Conservation (phyloP, 1,140 invertebrate genomes). For the Ooceraea biroi region DNA sequence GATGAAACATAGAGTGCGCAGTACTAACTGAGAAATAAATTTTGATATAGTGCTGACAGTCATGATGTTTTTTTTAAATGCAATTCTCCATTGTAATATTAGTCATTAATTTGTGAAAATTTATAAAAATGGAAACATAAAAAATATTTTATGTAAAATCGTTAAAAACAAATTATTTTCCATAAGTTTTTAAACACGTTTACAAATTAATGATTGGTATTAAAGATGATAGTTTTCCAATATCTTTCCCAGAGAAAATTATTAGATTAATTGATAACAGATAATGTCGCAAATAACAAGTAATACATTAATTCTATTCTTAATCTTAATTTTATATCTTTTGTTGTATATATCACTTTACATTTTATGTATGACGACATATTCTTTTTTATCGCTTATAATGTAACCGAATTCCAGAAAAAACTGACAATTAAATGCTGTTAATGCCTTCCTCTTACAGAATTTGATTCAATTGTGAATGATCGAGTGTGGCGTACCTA, state of each 20-base stretch:
- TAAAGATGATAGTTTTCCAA: background rate
- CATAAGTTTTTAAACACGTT: background rate
- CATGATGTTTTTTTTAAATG: background rate
- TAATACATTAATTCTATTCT: background rate
- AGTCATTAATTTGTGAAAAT: background rate
- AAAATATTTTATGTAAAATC: slow-evolving; percentile 6
- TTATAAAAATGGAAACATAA: background rate
- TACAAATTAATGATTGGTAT: background rate
- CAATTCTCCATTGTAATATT: background rate
- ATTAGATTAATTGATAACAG: slow-evolving; percentile 5
- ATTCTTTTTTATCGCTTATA: background rate
- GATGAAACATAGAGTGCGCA: background rate
- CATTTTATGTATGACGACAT: background rate
- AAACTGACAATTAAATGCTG: background rate
- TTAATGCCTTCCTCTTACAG: background rate
- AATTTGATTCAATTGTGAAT: background rate
- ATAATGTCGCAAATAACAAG: background rate
- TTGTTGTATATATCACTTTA: no score
- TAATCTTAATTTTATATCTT: background rate
- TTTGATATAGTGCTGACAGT: background rate
- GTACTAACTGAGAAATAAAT: background rate
- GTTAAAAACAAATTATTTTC: background rate
- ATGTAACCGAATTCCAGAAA: slow-evolving; percentile 13
- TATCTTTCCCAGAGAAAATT: background rate
- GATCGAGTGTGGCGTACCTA: background rate